Evolutionary conservation across 2,113 vertebrate genomes (phyloP).

Genomic region (Hydrochoerus hydrochaeris): DNA sequence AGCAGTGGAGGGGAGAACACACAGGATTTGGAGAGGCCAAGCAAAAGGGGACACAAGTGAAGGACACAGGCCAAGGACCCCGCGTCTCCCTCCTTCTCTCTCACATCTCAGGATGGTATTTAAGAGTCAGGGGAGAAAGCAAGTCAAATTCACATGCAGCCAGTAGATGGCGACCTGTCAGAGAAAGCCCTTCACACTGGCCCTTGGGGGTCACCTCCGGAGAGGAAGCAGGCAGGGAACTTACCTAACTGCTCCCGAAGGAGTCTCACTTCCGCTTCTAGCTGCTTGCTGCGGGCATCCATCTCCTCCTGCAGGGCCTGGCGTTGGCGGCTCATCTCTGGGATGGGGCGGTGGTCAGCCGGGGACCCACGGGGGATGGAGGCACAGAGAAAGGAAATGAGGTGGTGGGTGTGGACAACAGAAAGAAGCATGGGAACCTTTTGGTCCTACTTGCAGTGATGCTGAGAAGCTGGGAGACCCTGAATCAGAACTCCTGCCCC

Average conservation of each 20-base stretch:
- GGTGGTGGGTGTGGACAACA: neutral
- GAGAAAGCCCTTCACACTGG: neutral
- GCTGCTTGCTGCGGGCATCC: slow-evolving; percentile 73
- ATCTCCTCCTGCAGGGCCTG: slow-evolving; percentile 82
- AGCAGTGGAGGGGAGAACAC: neutral
- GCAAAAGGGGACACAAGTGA: neutral
- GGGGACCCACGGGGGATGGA: neutral
- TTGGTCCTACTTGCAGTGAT: neutral
- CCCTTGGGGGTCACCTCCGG: accelerated
- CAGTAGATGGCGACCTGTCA: neutral
- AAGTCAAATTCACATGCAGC: neutral
- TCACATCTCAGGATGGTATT: neutral
- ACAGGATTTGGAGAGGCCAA: neutral
- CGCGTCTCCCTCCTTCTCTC: neutral
- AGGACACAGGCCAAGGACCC: no score
- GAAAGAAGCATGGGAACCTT: neutral
- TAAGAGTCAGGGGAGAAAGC: neutral
- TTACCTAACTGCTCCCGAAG: slow-evolving; percentile 84
- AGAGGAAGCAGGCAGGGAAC: neutral
- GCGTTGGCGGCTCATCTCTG: slow-evolving; percentile 86
- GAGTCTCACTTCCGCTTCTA: slow-evolving; percentile 82
- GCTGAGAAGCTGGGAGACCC: neutral
- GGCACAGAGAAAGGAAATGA: neutral
- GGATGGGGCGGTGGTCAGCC: neutral
- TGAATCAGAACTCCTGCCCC: neutral